These are phyloP conservation scores for Cichlasoma orientale DNA, from an alignment of 2,797 vertebrate genomes.

Conservation along the genomic window DNA sequence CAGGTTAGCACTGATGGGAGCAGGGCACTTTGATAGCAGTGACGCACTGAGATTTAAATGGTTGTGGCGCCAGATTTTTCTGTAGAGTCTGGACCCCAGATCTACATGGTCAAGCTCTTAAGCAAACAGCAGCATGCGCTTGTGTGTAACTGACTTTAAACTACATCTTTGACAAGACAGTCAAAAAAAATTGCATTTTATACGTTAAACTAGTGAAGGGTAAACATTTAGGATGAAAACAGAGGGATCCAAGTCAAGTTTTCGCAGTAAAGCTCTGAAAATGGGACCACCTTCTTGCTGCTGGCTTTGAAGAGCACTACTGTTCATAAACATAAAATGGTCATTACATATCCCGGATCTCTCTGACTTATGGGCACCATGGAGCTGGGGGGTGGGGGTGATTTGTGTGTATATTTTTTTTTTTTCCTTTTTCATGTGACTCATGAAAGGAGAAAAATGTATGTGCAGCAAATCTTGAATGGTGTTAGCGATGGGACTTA, in stretches of 20 bases:
- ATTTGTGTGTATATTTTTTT: slow-evolving; percentile 28
- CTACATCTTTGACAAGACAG: slow-evolving; percentile 72
- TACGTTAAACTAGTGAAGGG: slow-evolving; percentile 67
- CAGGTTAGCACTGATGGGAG: slow-evolving; percentile 44
- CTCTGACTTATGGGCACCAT: slow-evolving; percentile 66
- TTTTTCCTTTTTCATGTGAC: slow-evolving; percentile 39
- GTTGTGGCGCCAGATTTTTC: slow-evolving; percentile 37
- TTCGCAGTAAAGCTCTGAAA: slow-evolving; percentile 48
- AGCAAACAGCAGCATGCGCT: slow-evolving; percentile 71
- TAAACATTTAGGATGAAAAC: slow-evolving; percentile 67
- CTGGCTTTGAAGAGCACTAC: slow-evolving; percentile 60
- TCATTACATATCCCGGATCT: slow-evolving; percentile 64
- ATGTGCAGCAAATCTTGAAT: slow-evolving; percentile 62
- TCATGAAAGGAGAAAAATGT: slow-evolving; percentile 55
- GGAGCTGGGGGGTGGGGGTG: slow-evolving; percentile 58
- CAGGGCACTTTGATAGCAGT: slow-evolving; percentile 49
- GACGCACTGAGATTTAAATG: slow-evolving; percentile 44
- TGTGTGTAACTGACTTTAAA: slow-evolving; percentile 63
- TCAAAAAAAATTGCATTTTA: slow-evolving; percentile 70
- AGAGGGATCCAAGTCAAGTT: slow-evolving; percentile 46
- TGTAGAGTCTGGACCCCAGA: slow-evolving; percentile 44
- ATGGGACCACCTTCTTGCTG: slow-evolving; percentile 50
- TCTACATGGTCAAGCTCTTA: slow-evolving; percentile 56
- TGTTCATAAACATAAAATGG: slow-evolving; percentile 68
- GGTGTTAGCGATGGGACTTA: slow-evolving; percentile 61